Percentiles rank a stretch among this genome's conserved stretches.
Evolutionary conservation across 2,888 invertebrate genomes (phyloP).

Genomic region (Ormyrus pomaceus): DNA sequence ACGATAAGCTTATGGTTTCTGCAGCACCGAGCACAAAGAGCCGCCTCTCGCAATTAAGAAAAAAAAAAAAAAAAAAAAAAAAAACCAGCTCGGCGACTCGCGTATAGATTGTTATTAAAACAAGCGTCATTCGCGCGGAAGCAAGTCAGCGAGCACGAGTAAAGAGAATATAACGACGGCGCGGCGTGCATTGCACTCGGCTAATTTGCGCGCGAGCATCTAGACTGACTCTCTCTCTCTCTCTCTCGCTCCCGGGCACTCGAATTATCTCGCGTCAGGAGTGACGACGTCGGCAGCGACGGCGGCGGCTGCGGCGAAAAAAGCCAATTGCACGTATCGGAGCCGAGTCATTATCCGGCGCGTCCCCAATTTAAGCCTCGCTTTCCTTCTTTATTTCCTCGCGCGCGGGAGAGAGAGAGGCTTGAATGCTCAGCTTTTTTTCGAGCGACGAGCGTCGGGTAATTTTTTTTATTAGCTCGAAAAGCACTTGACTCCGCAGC

Average conservation of each 20-base stretch:
- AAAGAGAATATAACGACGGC: background rate
- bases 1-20: no score
- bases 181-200: background rate
- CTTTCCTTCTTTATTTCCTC: conserved; percentile 1
- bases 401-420: no score
- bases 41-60: no score
- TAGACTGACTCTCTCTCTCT: background rate
- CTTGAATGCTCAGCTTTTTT: no score
- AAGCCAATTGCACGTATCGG: conserved; percentile 36
- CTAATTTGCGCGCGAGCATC: conserved; percentile 24
- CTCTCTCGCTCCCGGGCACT: background rate
- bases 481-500: conserved; percentile 69
- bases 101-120: no score
- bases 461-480: conserved; percentile 74
- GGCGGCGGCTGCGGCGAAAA: background rate
- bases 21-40: no score
- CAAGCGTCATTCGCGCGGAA: background rate
- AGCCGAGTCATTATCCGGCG: conserved; percentile 15
- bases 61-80: no score
- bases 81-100: no score
- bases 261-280: conserved; percentile 35
- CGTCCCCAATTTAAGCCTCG: conserved; percentile 33
- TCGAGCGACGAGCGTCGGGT: conserved; percentile 58
- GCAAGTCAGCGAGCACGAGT: background rate
- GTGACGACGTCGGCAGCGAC: conserved; percentile 1